Evolutionary conservation across 2,797 vertebrate species (phyloP).

Genomic region (Menidia menidia): DNA sequence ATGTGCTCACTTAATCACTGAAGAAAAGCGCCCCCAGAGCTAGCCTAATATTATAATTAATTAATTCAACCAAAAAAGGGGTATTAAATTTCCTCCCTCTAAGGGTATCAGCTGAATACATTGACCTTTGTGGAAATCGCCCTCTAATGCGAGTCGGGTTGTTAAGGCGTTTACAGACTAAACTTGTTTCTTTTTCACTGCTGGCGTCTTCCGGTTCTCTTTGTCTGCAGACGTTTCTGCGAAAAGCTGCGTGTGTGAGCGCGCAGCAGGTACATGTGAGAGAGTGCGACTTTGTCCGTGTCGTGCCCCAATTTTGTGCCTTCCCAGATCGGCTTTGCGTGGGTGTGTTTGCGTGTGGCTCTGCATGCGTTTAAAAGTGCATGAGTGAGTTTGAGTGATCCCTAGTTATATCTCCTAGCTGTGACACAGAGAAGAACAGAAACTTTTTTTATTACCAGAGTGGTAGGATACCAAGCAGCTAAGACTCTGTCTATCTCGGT

Average conservation of each 20-base stretch:
- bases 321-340: constrained; percentile 26
- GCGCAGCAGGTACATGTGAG: constrained; percentile 8
- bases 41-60: constrained; percentile 99
- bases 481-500: constrained; percentile 82
- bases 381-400: constrained; percentile 65
- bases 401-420: constrained; percentile 80
- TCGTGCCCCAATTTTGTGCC: constrained; percentile 41
- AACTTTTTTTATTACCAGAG: constrained; percentile 86
- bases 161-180: constrained; percentile 90
- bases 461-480: constrained; percentile 79
- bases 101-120: constrained; percentile 99
- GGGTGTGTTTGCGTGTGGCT: constrained; percentile 15
- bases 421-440: constrained; percentile 78
- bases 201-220: constrained; percentile 27
- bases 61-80: constrained; percentile 97
- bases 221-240: constrained; percentile 33
- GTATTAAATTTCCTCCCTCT: constrained; percentile 99
- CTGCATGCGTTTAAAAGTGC: constrained; percentile 25
- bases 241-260: constrained; percentile 36
- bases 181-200: constrained; percentile 87
- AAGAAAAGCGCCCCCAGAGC: constrained; percentile 96
- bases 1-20: constrained; percentile 97
- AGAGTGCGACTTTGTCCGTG: constrained; percentile 25
- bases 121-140: constrained; percentile 99
- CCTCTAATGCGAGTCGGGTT: constrained; percentile 96